Evolutionary conservation across 2,888 invertebrate genomes (phyloP), one percentile per base, ranked within the genome.

Genomic region (Notodonta dromedarius): DNA sequence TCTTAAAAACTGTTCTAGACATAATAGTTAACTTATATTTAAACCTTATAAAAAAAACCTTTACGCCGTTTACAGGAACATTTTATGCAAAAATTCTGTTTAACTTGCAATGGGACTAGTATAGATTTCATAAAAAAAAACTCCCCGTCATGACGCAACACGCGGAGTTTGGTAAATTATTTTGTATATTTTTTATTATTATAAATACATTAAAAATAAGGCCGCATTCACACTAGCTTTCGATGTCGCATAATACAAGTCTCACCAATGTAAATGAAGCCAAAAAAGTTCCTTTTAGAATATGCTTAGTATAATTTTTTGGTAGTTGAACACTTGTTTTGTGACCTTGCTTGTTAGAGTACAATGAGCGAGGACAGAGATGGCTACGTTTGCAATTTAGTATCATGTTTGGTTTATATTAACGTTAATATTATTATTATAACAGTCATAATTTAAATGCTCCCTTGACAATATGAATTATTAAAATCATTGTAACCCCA

Each of bases 21-120:
- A 88, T 76, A 82, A 87, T 84, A 85, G 77, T 84, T 82, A 24
- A 80, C 89, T 88, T 89, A 90, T 78, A 79, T 75, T 71, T 78
- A 86, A 84, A 87, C 77, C 86, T 87, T 90, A 89, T 82, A 82
- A 84, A 82, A 67, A 85, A 82, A 86, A 86, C 85, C 85, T 88
- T 88, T 88, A 91, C 88, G 89, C 89, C 89, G 88, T 89, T 74
- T 88, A 90, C 89, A 93, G 93, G 93, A 93, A 93, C 93, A 92
- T 90, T 80, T 84, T 78, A 89, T 91, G 86, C 90, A 90, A 90
- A 88, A 87, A 87, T 85, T 74, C 86, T 89, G 88, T 91, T 87
- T 85, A 86, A 88, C 89, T 91, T 92, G 92, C 91, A 91, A 91
- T 89, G 90, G 87, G 93, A 93, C 93, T 93, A 93, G 92, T 91